Percentiles rank a stretch among this genome's conserved stretches.
Conservation (phyloP, 2,113 vertebrate genomes). For the Bombycilla garrulus region DNA sequence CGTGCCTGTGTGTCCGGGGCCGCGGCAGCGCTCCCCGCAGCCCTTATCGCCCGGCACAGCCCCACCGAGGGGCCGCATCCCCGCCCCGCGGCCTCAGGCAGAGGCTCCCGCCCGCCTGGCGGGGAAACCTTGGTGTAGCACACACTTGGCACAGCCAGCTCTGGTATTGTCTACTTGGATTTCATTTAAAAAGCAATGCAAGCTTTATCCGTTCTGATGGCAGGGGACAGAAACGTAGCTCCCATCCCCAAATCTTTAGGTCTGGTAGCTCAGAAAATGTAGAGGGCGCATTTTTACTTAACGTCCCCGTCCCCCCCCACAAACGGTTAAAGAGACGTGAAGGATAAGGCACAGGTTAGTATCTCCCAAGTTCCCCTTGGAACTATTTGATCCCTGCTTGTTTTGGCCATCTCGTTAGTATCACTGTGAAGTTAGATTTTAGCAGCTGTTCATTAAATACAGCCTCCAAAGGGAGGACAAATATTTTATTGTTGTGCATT, state of each 20-base stretch:
- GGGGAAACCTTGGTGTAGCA: neutral
- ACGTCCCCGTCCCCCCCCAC: accelerated
- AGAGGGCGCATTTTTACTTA: neutral
- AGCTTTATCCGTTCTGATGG: neutral
- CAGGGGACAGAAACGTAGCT: neutral
- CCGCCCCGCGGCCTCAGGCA: neutral
- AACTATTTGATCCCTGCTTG: neutral
- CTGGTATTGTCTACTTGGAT: neutral
- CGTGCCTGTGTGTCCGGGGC: accelerated
- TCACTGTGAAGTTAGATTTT: neutral
- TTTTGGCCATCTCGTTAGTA: neutral
- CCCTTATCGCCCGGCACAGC: neutral
- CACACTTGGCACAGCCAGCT: neutral
- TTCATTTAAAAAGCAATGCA: neutral
- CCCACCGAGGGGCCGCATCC: neutral
- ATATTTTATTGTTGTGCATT: neutral
- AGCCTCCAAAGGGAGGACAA: neutral
- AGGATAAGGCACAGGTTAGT: neutral
- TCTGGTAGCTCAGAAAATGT: accelerated
- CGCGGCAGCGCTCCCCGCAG: accelerated
- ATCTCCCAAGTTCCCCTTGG: neutral
- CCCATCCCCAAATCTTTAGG: neutral
- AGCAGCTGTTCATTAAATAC: neutral
- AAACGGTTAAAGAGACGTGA: neutral
- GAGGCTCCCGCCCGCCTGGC: neutral